Conservation (phyloP, 1,140 invertebrate genomes). For the Microplitis mediator region DNA sequence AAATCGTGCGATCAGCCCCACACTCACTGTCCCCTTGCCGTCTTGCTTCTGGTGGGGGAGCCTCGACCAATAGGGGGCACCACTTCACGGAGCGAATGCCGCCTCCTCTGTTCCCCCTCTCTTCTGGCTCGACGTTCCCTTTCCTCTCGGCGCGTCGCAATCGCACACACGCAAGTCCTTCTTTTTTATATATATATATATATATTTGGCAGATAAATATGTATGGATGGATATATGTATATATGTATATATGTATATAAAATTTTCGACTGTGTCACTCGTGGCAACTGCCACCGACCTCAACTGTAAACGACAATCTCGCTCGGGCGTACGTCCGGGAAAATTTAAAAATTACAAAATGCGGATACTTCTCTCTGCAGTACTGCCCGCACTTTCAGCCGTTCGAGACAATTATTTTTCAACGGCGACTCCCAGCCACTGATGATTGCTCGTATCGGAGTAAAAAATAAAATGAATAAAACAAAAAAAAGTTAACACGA, state of each 20-base stretch:
- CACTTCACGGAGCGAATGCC: slow-evolving; percentile 35
- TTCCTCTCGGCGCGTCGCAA: neutral
- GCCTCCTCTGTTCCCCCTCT: slow-evolving; percentile 4
- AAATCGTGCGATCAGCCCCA: slow-evolving; percentile 27
- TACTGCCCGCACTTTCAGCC: neutral
- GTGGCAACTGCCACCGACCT: slow-evolving; percentile 31
- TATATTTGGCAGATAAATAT: neutral
- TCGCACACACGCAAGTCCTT: neutral
- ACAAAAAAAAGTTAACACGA: neutral
- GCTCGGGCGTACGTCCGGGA: slow-evolving; percentile 19
- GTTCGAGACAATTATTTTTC: slow-evolving; percentile 4
- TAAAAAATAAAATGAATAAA: neutral
- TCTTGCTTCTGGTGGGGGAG: slow-evolving; percentile 37
- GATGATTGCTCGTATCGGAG: no score
- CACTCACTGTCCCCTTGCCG: neutral
- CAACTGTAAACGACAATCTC: neutral
- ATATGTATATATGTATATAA: slow-evolving; percentile 22
- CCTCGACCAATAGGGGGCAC: slow-evolving; percentile 47
- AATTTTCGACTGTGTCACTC: slow-evolving; percentile 34
- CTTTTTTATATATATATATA: neutral
- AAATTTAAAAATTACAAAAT: slow-evolving; percentile 8
- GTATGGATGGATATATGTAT: neutral
- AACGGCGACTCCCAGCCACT: no score
- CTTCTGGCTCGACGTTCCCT: neutral
- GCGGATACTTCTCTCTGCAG: neutral